Percentiles rank a stretch among this genome's conserved stretches.
These are phyloP conservation scores for Tympanoctomys barrerae DNA, from an alignment of 2,797 vertebrate genomes.

Conservation along the genomic window DNA sequence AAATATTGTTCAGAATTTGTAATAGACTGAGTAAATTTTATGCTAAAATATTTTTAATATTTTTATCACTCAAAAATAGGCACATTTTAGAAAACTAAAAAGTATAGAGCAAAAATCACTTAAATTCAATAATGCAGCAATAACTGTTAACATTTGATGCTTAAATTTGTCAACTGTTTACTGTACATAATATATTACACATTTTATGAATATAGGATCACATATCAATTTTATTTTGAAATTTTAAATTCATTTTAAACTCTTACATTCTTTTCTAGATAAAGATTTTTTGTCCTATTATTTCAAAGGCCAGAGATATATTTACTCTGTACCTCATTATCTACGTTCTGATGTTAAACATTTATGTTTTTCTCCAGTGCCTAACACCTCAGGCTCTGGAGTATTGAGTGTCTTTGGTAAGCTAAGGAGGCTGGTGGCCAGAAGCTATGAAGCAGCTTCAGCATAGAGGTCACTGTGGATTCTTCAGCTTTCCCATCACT, in stretches of 20 bases:
- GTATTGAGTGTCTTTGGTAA: neutral
- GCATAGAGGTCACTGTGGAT: neutral
- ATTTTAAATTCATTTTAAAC: slow-evolving; percentile 39
- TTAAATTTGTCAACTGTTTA: slow-evolving; percentile 21
- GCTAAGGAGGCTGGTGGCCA: neutral
- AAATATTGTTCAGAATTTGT: slow-evolving; percentile 8
- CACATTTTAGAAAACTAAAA: slow-evolving; percentile 22
- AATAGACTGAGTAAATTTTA: slow-evolving; percentile 31
- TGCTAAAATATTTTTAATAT: slow-evolving; percentile 5
- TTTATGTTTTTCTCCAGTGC: slow-evolving; percentile 23
- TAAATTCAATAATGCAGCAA: neutral
- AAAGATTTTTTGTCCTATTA: slow-evolving; percentile 13
- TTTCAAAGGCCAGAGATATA: slow-evolving; percentile 36
- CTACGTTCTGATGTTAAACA: neutral
- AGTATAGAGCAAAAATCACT: neutral
- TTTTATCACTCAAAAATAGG: neutral
- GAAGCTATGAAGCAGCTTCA: neutral
- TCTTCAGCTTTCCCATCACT: neutral
- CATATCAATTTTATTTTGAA: slow-evolving; percentile 17
- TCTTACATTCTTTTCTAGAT: neutral
- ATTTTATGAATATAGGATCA: slow-evolving; percentile 1
- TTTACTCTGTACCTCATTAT: slow-evolving; percentile 14
- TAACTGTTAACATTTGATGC: neutral
- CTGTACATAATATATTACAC: neutral
- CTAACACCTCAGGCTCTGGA: neutral